Base-by-base conservation (phyloP, 2,113 vertebrate species). In the Burhinus oedicnemus region DNA sequence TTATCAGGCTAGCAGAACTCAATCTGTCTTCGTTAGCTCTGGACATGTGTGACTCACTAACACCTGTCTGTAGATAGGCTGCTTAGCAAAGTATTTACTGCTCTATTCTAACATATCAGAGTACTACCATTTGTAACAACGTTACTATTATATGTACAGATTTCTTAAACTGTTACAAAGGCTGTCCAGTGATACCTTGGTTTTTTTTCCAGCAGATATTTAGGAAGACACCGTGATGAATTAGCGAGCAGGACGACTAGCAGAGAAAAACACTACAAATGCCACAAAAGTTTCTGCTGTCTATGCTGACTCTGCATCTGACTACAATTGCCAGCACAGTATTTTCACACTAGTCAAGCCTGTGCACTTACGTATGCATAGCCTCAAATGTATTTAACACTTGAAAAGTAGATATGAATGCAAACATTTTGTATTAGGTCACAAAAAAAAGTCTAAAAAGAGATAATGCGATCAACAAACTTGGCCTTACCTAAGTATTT, bases 81-180 rank as follows among this genome's bases (percentile, higher is more conserved):
- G 18, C 61, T 87, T 21, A 19, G 9, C 14, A 55, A 78, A 6
- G 8, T 32, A 2, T 23, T 75, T 32, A 51, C 19, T 55, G 21
- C 47, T 36, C 11, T 15, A 40, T 42, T 64, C 47, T 68, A 51
- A 47, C 7, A 7, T 15, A 58, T 58, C 45, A 32, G 23, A 45
- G 10, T 29, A 76, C 42, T 10, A 81, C 3, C 3, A 38, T 38
- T 44, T 69, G 8, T 80, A 55, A 88, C 8, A 65, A 90, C 8
- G 61, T n/a, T 22, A 44, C 6, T 47, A 2, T 16, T n/a, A 3
- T 1, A 30, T 0, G 0, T 1, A 34, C 20, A 20, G 9, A 12
- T 22, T 70, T 44, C 62, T 69, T 79, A 17, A 79, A 22, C 15
- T 36, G 6, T 23, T 68, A 18, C 9, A 42, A 60, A 70, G 55